phyloP scores from a whole-genome alignment of 2,113 vertebrate species.

The Formicarius rufipectus region DNA sequence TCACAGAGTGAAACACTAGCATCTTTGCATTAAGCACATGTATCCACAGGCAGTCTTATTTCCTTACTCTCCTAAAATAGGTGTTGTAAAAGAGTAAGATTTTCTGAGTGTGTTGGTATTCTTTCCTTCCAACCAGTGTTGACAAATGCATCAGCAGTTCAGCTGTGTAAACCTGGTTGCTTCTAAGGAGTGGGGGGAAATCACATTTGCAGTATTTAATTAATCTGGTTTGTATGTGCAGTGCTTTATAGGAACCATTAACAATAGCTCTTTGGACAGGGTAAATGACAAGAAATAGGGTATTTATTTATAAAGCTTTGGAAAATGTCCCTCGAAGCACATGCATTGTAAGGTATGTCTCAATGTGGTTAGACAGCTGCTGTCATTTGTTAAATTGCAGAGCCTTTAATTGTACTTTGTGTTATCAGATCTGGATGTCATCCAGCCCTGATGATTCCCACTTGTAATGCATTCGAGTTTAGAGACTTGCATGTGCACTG shows the following conservation, averaged over 20 bases:
- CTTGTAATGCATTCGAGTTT: not conserved
- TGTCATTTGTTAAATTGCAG: not conserved
- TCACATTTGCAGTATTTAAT: not conserved
- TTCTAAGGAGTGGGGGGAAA: fast-evolving
- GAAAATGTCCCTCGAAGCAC: not conserved
- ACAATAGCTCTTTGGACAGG: not conserved
- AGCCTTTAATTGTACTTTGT: not conserved
- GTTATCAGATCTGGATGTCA: not conserved
- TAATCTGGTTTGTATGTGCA: not conserved
- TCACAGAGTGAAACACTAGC: not conserved
- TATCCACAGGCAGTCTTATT: not conserved
- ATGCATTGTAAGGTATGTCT: not conserved
- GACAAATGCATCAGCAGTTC: not conserved
- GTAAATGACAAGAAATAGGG: not conserved
- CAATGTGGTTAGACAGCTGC: not conserved
- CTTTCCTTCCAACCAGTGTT: not conserved
- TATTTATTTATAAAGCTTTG: not conserved
- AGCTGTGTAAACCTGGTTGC: not conserved
- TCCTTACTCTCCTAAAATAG: not conserved
- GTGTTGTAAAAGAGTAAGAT: not conserved
- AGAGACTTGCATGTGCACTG: not conserved
- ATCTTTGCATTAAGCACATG: not conserved
- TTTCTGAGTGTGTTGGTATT: not conserved
- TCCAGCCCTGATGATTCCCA: not conserved
- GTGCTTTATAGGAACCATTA: not conserved